Percentiles rank a stretch among this genome's conserved stretches.
Conservation (phyloP, 2,888 invertebrate species). For the Biston stratarius region DNA sequence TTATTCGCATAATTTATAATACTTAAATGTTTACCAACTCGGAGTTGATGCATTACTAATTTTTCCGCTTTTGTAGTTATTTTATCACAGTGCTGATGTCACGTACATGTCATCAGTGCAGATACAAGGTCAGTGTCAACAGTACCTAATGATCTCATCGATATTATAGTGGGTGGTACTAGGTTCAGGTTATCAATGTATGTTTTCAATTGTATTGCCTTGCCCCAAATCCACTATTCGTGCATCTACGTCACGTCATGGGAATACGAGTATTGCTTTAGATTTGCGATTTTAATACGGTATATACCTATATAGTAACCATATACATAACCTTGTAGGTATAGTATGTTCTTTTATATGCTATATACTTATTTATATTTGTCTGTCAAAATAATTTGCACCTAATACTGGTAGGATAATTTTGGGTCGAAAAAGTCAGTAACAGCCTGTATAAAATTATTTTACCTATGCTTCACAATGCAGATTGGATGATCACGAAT, state of each 20-base stretch:
- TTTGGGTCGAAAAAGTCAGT: neutral
- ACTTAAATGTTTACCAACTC: conserved; percentile 30
- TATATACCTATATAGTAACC: neutral
- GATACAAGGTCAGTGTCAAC: conserved; percentile 79
- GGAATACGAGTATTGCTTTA: conserved; percentile 28
- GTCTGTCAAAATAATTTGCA: no score
- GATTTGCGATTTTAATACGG: conserved; percentile 17
- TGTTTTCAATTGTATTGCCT: conserved; percentile 58
- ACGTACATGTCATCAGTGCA: conserved; percentile 67
- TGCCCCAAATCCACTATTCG: conserved; percentile 32
- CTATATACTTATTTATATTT: no score
- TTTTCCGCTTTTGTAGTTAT: conserved; percentile 61
- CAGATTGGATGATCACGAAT: conserved; percentile 29
- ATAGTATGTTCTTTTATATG: conserved; percentile 6
- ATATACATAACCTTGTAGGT: neutral
- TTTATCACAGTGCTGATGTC: conserved; percentile 74
- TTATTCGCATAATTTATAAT: conserved; percentile 5
- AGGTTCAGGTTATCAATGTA: conserved; percentile 60
- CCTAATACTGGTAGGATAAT: no score
- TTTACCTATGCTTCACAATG: conserved; percentile 18
- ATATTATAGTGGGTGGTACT: conserved; percentile 59
- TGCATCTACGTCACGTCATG: conserved; percentile 36
- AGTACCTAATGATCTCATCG: conserved; percentile 74
- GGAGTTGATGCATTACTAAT: conserved; percentile 48
- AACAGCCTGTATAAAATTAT: conserved; percentile 16